Conservation (phyloP, 2,113 vertebrate genomes). For the Hippocampus barbouri region DNA sequence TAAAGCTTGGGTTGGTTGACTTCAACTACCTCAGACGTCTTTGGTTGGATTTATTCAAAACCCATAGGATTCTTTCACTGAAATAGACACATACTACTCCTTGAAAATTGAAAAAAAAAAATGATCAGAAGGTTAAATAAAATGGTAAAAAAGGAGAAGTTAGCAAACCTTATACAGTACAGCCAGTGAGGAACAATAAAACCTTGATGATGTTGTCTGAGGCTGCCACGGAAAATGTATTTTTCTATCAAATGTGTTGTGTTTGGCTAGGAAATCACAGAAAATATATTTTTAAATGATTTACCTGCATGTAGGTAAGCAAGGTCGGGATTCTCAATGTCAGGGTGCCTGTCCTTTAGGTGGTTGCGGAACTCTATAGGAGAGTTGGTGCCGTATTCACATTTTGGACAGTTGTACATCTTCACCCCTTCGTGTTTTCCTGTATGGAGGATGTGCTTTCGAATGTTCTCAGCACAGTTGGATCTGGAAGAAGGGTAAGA, state of each 20-base stretch:
- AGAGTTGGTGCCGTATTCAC: slow-evolving; percentile 85
- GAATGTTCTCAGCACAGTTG: slow-evolving; percentile 98
- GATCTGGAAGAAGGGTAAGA: slow-evolving; percentile 73
- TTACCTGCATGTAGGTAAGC: slow-evolving; percentile 94
- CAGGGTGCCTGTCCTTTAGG: slow-evolving; percentile 86
- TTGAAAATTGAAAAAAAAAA: neutral
- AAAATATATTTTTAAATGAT: neutral
- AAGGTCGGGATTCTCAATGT: slow-evolving; percentile 96
- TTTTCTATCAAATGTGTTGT: neutral
- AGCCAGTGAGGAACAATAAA: neutral
- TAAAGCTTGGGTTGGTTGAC: slow-evolving; percentile 13
- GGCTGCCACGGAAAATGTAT: neutral
- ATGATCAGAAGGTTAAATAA: neutral
- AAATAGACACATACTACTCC: neutral
- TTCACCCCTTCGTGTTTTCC: slow-evolving; percentile 96
- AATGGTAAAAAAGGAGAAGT: neutral
- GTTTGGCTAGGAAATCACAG: neutral
- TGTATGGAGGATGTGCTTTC: slow-evolving; percentile 96
- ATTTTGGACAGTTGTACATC: slow-evolving; percentile 99
- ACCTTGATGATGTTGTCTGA: neutral
- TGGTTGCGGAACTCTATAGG: slow-evolving; percentile 97
- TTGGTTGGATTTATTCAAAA: neutral
- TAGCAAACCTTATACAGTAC: neutral
- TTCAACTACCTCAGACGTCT: neutral
- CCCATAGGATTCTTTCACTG: neutral